Base-by-base conservation (phyloP, 2,797 vertebrate genomes). In the Rhinoraja longicauda region DNA sequence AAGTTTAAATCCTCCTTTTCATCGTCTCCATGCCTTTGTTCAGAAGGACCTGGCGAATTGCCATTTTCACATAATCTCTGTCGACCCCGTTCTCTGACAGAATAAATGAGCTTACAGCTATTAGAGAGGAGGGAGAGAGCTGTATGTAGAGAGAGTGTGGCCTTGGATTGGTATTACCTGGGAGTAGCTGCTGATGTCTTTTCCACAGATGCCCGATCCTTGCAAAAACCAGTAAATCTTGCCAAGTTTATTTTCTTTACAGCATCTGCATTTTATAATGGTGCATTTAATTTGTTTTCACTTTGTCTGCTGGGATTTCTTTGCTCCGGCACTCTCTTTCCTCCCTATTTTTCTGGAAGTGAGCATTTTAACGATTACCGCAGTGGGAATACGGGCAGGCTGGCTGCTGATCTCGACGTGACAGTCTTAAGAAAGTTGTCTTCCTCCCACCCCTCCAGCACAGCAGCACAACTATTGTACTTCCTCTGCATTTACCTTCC, bases 251-350 rank as follows among this genome's bases (percentile, higher is more conserved):
- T 98, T 99, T 99, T 98, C 97, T 96, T 98, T 98, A 96, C 97
- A 98, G 97, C 97, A 98, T 99, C 98, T 98, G 98, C 98, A 97
- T 99, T 98, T 98, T 99, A 98, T 98, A 98, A 98, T 96, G 96
- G 96, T 95, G 95, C 97, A 97, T 98, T 98, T 98, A 97, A 98
- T 98, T 98, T 98, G 98, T 98, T 98, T 98, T 98, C 96, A 95
- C 97, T 98, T 96, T 94, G 97, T 97, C 98, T 97, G 95, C 94
- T 95, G 97, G 98, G 98, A 97, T 97, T 97, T 97, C 97, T 96
- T 96, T 97, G 97, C 97, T 97, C 96, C 96, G 95, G 96, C 96
- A 76, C 95, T 96, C 96, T 96, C 95, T 95, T 96, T 94, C 95
- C 95, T 96, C 94, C 94, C 94, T 94, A 94, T 94, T 94, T 94